phyloP scores from a whole-genome alignment of 2,888 invertebrate genomes.

The Clivina fossor region DNA sequence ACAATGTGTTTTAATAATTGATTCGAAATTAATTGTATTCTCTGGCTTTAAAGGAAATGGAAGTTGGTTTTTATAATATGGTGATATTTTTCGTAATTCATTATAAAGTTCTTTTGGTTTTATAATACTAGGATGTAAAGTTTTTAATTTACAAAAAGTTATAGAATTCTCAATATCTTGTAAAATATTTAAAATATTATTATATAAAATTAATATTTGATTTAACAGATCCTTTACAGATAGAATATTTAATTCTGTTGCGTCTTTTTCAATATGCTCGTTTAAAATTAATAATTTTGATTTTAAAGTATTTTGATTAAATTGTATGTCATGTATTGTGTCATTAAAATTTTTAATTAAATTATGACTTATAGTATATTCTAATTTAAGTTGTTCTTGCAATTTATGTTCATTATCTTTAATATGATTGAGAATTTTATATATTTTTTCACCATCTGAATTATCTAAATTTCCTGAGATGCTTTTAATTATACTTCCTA shows the following conservation, averaged over 20 bases:
- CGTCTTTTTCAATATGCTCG: not conserved
- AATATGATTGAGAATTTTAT: too few species aligned
- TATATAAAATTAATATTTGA: not conserved
- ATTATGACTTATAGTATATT: not conserved
- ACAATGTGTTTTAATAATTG: too few species aligned
- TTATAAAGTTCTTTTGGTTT: too few species aligned
- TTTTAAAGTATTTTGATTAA: not conserved
- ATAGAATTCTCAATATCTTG: not conserved
- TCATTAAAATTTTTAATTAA: not conserved
- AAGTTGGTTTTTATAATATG: too few species aligned
- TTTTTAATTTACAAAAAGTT: not conserved
- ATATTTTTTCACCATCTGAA: too few species aligned
- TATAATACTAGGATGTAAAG: not conserved
- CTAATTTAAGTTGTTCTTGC: not conserved
- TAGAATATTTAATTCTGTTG: not conserved
- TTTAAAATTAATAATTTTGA: not conserved
- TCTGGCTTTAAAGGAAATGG: too few species aligned
- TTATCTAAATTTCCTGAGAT: not conserved
- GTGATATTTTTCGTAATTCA: too few species aligned
- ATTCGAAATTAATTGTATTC: too few species aligned
- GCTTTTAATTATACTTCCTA: not conserved
- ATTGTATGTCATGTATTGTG: not conserved
- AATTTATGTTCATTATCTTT: not conserved
- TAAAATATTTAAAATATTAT: not conserved
- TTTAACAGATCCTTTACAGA: not conserved